Base-by-base conservation (phyloP, 2,888 invertebrate genomes). In the Mythimna albipuncta region DNA sequence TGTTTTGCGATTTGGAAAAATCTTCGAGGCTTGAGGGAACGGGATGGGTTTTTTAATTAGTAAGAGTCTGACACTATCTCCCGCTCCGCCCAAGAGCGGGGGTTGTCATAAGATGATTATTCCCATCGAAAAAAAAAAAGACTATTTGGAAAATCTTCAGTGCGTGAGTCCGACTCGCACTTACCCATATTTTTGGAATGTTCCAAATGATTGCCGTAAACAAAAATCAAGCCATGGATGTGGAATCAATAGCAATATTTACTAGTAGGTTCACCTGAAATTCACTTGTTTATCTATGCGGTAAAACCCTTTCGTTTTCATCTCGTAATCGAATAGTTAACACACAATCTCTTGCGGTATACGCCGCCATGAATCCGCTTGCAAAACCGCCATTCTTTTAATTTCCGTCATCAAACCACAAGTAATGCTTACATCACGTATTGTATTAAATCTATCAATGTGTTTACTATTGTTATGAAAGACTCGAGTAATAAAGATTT, bases 351-450 rank as follows among this genome's bases (percentile, higher is more conserved):
- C 62, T 64, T 80, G 77, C 81, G 77, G 81, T 77, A 47, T 52
- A 55, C 21, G 50, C 21, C 21, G 54, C n/a, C 38, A 64, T 52
- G 52, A 75, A 66, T 72, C 64, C 26, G 16, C 50, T 77, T 84
- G 52, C 79, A 44, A 77, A 66, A 82, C 72, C 41, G 11, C 59
- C 55, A 64, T 69, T 76, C 69, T 73, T 75, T 70, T 67, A 57
- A 71, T 73, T 78, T 81, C 75, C 67, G 72, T 75, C 75, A 62
- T 57, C 50, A 75, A 68, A 77, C 84, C 84, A 38, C 84, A 75
- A 71, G 35, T 58, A 70, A 74, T 62, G 44, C 21, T 70, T 67
- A 44, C 50, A 71, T 64, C 64, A 67, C 68, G 68, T 66, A 65
- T 74, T 79, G 44, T 79, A 69, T 74, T 66, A 26, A 21, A 54